Evolutionary conservation across 2,113 vertebrate species (phyloP).

Genomic region (Gnathonemus longibarbis): DNA sequence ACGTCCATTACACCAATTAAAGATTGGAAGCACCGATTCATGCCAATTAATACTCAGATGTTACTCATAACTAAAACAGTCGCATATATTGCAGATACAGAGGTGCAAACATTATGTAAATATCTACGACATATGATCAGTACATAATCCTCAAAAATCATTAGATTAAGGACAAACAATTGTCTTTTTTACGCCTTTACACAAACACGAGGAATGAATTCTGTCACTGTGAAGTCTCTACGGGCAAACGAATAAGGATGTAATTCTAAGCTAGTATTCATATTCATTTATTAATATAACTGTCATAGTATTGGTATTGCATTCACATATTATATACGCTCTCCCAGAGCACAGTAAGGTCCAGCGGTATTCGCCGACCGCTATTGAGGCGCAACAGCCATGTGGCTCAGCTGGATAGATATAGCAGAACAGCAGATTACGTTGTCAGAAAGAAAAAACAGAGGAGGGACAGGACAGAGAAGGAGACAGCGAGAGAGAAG

Average conservation of each 20-base stretch:
- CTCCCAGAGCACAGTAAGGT: neutral
- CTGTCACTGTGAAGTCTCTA: neutral
- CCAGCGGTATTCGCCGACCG: conserved; percentile 22
- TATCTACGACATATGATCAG: neutral
- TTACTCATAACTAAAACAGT: neutral
- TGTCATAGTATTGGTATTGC: neutral
- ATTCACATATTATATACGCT: neutral
- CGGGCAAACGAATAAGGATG: neutral
- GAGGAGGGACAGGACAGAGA: conserved; percentile 25
- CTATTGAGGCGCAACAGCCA: conserved; percentile 65
- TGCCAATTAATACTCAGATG: neutral
- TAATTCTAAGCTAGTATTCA: neutral
- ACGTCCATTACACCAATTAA: neutral
- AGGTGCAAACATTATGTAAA: neutral
- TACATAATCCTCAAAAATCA: neutral
- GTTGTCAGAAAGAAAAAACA: conserved; percentile 47
- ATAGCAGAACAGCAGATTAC: conserved; percentile 75
- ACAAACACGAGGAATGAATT: neutral
- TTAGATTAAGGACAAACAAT: neutral
- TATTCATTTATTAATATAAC: neutral
- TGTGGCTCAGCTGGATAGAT: conserved; percentile 76
- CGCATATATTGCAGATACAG: neutral
- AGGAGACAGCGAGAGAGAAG: conserved; percentile 45
- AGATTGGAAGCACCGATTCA: neutral
- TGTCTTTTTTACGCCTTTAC: neutral